These are phyloP conservation scores for Caranx melampygus DNA, from an alignment of 2,113 vertebrate genomes.

Conservation along the genomic window DNA sequence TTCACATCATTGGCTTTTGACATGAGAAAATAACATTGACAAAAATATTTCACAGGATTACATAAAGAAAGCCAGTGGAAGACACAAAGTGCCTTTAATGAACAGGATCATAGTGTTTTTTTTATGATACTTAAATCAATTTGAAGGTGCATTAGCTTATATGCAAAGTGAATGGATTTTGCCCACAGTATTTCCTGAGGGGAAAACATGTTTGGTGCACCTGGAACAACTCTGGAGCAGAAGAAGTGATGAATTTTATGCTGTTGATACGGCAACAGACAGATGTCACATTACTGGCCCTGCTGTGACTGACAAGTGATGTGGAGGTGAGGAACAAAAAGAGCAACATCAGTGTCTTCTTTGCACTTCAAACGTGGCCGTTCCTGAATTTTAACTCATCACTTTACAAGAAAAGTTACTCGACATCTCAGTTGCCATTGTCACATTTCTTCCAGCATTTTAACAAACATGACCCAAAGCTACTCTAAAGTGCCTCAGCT, in stretches of 20 bases:
- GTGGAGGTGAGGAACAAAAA: neutral
- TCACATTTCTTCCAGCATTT: slow-evolving; percentile 26
- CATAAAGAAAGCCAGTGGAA: neutral
- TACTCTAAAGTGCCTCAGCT: slow-evolving; percentile 26
- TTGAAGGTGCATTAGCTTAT: neutral
- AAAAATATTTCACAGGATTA: slow-evolving; percentile 6
- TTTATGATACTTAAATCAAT: neutral
- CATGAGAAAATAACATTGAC: slow-evolving; percentile 30
- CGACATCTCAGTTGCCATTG: slow-evolving; percentile 32
- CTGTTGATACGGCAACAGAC: slow-evolving; percentile 5
- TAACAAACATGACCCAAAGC: slow-evolving; percentile 54
- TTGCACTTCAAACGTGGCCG: neutral
- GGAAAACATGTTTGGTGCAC: slow-evolving; percentile 3
- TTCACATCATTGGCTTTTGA: slow-evolving; percentile 49
- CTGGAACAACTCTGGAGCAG: neutral
- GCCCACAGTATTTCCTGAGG: neutral
- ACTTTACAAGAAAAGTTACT: slow-evolving; percentile 26
- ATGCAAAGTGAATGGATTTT: neutral
- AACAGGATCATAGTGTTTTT: neutral
- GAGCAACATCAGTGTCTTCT: neutral
- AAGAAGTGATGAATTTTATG: neutral
- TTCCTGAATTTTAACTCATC: neutral
- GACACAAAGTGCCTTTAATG: neutral
- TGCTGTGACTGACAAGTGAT: slow-evolving; percentile 1
- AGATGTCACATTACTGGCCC: slow-evolving; percentile 2